Evolutionary conservation across 1,140 invertebrate genomes (phyloP), one percentile per base, ranked within the genome.

Genomic region (Thereuonema tuberculata): DNA sequence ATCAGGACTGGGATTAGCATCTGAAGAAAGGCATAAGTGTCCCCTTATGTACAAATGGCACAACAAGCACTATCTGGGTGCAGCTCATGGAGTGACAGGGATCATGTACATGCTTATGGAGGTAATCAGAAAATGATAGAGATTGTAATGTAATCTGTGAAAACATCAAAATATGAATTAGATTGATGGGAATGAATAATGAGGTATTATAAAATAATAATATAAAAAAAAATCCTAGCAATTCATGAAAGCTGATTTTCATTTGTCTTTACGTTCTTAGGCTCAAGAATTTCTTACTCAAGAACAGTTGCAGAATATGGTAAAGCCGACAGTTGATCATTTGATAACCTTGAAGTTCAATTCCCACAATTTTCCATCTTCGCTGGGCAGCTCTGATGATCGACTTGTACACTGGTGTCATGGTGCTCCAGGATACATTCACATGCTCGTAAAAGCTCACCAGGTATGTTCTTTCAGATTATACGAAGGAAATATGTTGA

Each of bases 371-470:
- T 87, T 87, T 70, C 87, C 87, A 2, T 93, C 90, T 0, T 93
- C 90, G 0, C 56, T 86, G 1, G 81, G 80, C 17, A 85, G 80
- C 64, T 73, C 72, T 29, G 66, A 67, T n/a, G 89, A 95, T 69
- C 82, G 80, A 72, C 77, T 95, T 47, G 82, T 96, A 1, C 93
- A 96, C 65, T 97, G 93, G 93, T 96, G 93, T 77, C 92, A 96
- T 72, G 93, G 93, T 17, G 88, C 91, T 23, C 87, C 93, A 49
- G 92, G 91, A 20, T 85, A 89, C 74, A 77, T 90, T 17, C 81
- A 85, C 67, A 75, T 92, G 58, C 85, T 88, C 66, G 71, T 79
- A 59, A 71, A 81, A 66, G 89, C 91, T 43, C 82, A 85, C 70
- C 75, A 89, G 77, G 89, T 91, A 74, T 57, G 21, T 23, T 1